phyloP scores from a whole-genome alignment of 2,888 invertebrate genomes.

The Mamestra brassicae region DNA sequence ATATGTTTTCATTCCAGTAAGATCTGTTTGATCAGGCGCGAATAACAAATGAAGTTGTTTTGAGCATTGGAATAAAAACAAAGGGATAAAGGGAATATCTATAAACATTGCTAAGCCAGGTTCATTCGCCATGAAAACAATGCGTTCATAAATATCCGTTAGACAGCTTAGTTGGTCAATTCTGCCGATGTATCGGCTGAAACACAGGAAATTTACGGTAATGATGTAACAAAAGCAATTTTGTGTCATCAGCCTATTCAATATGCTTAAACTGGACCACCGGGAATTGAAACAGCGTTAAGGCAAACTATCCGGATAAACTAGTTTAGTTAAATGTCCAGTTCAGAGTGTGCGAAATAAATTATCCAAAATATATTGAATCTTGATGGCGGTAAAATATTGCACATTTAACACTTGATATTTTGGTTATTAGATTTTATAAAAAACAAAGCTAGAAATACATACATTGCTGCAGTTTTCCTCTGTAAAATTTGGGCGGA shows the following conservation, averaged over 20 bases:
- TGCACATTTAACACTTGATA: background rate
- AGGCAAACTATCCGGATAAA: slow-evolving; percentile 22
- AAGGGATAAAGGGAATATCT: slow-evolving; percentile 57
- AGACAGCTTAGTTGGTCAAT: slow-evolving; percentile 68
- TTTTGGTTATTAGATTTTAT: no score
- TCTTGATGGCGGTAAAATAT: background rate
- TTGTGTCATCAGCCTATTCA: slow-evolving; percentile 63
- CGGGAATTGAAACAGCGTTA: slow-evolving; percentile 53
- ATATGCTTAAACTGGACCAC: slow-evolving; percentile 59
- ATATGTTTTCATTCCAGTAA: slow-evolving; percentile 49
- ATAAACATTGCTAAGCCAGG: slow-evolving; percentile 62
- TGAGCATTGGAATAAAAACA: slow-evolving; percentile 61
- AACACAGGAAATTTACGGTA: slow-evolving; percentile 66
- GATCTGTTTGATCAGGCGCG: slow-evolving; percentile 40
- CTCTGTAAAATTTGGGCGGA: background rate
- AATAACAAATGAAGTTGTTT: slow-evolving; percentile 66
- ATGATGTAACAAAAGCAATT: slow-evolving; percentile 66
- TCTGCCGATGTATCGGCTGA: slow-evolving; percentile 56
- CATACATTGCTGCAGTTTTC: no score
- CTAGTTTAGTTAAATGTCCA: slow-evolving; percentile 15
- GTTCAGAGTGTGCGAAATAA: background rate
- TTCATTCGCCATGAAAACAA: slow-evolving; percentile 68
- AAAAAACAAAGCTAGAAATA: no score
- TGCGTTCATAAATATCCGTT: slow-evolving; percentile 66
- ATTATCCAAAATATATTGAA: background rate